These are phyloP conservation scores for Drosophila atroscutellata DNA, from an alignment of 2,888 invertebrate genomes.

Conservation along the genomic window DNA sequence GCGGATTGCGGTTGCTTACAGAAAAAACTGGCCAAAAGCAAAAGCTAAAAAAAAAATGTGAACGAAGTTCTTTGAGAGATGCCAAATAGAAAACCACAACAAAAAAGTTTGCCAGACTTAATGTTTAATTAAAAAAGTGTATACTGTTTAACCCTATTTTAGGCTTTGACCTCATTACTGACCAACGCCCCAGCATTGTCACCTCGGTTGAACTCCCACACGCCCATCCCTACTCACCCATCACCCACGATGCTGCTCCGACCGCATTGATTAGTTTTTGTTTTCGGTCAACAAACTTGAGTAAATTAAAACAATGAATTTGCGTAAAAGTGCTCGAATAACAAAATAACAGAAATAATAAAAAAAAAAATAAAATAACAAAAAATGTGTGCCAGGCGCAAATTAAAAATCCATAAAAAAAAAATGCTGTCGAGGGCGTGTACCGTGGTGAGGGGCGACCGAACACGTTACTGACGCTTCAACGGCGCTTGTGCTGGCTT, in stretches of 20 bases:
- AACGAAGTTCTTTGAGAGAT: slow-evolving; percentile 32
- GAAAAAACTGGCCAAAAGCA: slow-evolving; percentile 24
- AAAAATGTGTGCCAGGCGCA: slow-evolving; percentile 53
- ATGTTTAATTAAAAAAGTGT: slow-evolving; percentile 69
- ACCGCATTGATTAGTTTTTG: slow-evolving; percentile 73
- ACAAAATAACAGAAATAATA: slow-evolving; percentile 3
- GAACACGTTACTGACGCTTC: slow-evolving; percentile 32
- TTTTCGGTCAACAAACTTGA: slow-evolving; percentile 77
- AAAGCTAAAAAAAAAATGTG: slow-evolving; percentile 28
- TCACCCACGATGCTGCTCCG: slow-evolving; percentile 2
- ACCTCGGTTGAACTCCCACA: slow-evolving; percentile 30
- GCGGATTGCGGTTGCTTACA: slow-evolving; percentile 42
- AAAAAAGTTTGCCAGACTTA: slow-evolving; percentile 52
- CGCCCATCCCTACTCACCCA: background rate
- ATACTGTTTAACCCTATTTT: slow-evolving; percentile 58
- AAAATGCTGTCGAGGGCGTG: slow-evolving; percentile 28
- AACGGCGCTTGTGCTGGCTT: slow-evolving; percentile 4
- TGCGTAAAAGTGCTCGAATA: slow-evolving; percentile 67
- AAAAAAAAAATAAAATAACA: slow-evolving; percentile 11
- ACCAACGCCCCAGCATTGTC: slow-evolving; percentile 47
- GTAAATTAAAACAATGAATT: slow-evolving; percentile 80
- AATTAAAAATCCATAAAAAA: slow-evolving; percentile 71
- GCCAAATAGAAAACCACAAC: slow-evolving; percentile 44
- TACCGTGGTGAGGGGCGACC: slow-evolving; percentile 12
- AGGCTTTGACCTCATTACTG: slow-evolving; percentile 59